Conservation (phyloP, 2,888 invertebrate genomes). For the Philereme transversata region DNA sequence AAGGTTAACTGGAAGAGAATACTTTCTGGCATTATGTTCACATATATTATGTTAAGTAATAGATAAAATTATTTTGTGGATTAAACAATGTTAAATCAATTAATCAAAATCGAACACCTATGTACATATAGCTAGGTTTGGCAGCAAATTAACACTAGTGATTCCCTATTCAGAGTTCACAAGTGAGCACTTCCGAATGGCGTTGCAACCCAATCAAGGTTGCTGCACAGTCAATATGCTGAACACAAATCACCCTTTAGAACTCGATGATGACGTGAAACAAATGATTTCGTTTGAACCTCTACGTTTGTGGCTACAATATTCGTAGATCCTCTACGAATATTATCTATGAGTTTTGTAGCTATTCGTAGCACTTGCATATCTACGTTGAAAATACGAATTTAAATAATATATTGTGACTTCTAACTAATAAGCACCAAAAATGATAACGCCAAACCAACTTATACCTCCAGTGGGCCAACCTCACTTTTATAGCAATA, state of each 20-base stretch:
- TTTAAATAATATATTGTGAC: no score
- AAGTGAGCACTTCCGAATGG: conserved; percentile 61
- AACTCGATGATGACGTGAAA: conserved; percentile 13
- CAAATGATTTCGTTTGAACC: conserved; percentile 4
- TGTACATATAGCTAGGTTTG: conserved; percentile 17
- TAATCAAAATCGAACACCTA: conserved; percentile 23
- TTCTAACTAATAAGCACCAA: no score
- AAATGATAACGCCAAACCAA: no score
- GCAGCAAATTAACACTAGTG: conserved; percentile 42
- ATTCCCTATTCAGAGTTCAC: conserved; percentile 48
- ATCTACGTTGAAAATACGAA: no score
- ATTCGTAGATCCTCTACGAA: not conserved
- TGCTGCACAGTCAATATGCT: conserved; percentile 27
- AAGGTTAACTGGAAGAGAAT: no score
- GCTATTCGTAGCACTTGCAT: not conserved
- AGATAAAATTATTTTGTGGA: no score
- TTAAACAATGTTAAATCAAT: not conserved
- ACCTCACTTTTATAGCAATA: no score
- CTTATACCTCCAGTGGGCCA: no score
- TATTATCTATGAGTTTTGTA: not conserved
- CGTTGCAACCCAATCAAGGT: conserved; percentile 56
- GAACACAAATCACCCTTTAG: conserved; percentile 25
- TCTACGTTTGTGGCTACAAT: not conserved
- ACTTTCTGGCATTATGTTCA: no score
- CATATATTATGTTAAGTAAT: no score